Evolutionary conservation across 2,888 invertebrate genomes (phyloP).

Genomic region (Chalcis sispes): DNA sequence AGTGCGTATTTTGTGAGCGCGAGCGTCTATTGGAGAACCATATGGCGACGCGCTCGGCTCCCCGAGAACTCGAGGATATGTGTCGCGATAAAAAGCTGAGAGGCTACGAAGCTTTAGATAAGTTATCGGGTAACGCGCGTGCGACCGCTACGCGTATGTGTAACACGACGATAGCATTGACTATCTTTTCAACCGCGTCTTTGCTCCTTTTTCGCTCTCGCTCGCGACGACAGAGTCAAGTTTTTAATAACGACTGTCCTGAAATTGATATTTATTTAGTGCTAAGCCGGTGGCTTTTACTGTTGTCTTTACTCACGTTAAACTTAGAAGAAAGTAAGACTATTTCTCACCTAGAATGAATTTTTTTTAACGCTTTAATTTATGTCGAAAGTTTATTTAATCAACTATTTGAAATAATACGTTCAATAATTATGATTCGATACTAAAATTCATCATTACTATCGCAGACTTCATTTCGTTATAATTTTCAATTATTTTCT

Average conservation of each 20-base stretch:
- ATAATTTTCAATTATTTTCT: background rate
- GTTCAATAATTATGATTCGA: too few species aligned
- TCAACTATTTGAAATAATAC: too few species aligned
- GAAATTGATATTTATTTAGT: background rate
- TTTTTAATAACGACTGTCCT: conserved; percentile 32
- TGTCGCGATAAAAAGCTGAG: conserved; percentile 44
- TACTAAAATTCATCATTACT: too few species aligned
- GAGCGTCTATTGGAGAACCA: conserved; percentile 18
- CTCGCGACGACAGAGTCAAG: conserved; percentile 7
- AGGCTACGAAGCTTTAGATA: conserved; percentile 58
- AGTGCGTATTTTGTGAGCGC: conserved; percentile 34
- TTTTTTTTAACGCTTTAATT: background rate
- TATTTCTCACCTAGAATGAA: background rate
- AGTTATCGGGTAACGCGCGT: conserved; percentile 54
- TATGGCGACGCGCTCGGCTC: conserved; percentile 40
- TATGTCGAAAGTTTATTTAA: too few species aligned
- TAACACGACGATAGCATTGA: conserved; percentile 30
- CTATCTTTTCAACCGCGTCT: background rate
- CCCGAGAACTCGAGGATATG: conserved; percentile 7
- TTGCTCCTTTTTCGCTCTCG: conserved; percentile 46
- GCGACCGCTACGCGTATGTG: background rate
- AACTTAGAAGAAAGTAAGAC: background rate
- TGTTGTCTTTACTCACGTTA: background rate
- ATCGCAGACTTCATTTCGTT: too few species aligned
- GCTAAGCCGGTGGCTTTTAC: background rate